Evolutionary conservation across 2,797 vertebrate genomes (phyloP).

Genomic region (Varecia variegata): DNA sequence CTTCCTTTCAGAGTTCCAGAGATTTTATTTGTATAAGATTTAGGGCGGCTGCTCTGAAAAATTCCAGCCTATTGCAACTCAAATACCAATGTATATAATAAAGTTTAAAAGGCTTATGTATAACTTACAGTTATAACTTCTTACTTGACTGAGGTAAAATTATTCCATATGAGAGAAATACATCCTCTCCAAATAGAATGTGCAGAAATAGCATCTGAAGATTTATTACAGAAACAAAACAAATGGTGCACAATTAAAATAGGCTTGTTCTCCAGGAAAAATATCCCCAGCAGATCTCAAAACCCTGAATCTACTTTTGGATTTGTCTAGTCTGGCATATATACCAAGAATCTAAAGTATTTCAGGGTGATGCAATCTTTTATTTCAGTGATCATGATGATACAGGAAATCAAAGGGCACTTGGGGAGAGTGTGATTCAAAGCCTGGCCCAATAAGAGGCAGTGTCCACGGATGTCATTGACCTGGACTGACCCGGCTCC

Average conservation of each 20-base stretch:
- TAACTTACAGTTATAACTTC: constrained; percentile 41
- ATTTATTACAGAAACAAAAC: constrained; percentile 68
- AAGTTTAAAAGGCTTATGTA: background rate
- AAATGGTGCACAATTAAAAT: constrained; percentile 60
- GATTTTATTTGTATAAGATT: constrained; percentile 35
- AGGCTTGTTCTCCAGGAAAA: constrained; percentile 53
- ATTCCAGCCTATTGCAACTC: background rate
- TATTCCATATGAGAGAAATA: constrained; percentile 44
- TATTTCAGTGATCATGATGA: constrained; percentile 47
- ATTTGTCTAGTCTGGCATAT: constrained; percentile 40
- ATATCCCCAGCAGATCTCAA: background rate
- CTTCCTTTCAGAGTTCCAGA: background rate
- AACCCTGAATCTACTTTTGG: constrained; percentile 34
- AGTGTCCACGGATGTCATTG: background rate
- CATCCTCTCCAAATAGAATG: constrained; percentile 56
- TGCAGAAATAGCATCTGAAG: constrained; percentile 58
- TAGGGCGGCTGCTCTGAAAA: background rate
- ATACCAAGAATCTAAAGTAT: constrained; percentile 38
- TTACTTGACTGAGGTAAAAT: constrained; percentile 52
- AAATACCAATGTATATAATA: background rate
- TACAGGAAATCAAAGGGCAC: constrained; percentile 14
- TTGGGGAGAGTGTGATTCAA: background rate
- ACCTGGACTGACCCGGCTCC: background rate
- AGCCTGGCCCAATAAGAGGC: background rate
- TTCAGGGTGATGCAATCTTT: constrained; percentile 51